These are phyloP conservation scores for Homarus americanus DNA, from an alignment of 1,140 invertebrate species.

Conservation along the genomic window DNA sequence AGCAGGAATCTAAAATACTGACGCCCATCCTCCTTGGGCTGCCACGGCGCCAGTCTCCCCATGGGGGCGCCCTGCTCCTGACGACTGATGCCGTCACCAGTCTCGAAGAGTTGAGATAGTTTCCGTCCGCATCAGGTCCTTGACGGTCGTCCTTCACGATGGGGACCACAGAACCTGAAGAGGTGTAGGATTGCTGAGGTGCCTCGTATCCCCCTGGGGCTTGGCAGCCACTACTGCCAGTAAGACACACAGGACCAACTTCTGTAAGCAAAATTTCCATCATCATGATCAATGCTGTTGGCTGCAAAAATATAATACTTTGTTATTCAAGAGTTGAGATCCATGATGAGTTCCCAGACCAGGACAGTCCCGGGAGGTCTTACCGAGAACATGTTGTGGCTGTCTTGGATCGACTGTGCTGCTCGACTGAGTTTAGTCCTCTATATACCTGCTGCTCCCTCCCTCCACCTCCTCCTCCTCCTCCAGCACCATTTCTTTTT, in stretches of 20 bases:
- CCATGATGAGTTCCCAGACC: background rate
- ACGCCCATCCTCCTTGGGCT: background rate
- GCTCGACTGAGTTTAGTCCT: background rate
- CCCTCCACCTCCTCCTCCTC: background rate
- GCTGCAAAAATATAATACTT: too few relatives aligned
- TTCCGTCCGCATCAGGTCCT: conserved; percentile 26
- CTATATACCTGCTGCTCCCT: background rate
- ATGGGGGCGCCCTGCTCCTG: conserved; percentile 28
- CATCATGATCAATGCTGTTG: too few relatives aligned
- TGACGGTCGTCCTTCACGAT: conserved; percentile 51
- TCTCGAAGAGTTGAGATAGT: conserved; percentile 58
- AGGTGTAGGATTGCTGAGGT: background rate
- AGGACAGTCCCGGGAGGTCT: background rate
- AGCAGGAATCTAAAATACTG: background rate
- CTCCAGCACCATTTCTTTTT: background rate
- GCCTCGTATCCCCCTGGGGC: background rate
- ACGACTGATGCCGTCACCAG: conserved; percentile 44
- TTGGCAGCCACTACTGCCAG: background rate
- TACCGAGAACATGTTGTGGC: conserved; percentile 4
- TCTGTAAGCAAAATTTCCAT: background rate
- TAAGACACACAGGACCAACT: background rate
- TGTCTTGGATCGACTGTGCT: background rate
- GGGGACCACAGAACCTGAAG: conserved; percentile 14
- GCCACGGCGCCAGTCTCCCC: background rate
- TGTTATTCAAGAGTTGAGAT: too few relatives aligned